These are phyloP conservation scores for Petrocephalus zakoni DNA, from an alignment of 2,113 vertebrate species.

Conservation along the genomic window DNA sequence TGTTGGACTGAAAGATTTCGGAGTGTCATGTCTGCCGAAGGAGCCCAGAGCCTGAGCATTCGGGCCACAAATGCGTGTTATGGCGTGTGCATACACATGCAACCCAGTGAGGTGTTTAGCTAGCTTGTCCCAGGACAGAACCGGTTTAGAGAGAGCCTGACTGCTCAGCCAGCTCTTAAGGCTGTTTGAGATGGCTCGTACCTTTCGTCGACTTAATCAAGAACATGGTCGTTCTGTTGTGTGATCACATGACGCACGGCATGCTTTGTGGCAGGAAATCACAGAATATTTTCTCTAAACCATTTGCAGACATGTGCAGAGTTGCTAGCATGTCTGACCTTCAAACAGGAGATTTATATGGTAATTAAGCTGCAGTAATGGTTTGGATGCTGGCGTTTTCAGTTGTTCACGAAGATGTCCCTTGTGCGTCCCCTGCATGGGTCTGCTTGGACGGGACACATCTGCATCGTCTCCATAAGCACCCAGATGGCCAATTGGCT, in stretches of 20 bases:
- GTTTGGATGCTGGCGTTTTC: not conserved
- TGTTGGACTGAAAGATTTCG: not conserved
- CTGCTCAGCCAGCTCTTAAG: not conserved
- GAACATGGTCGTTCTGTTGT: not conserved
- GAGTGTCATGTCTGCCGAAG: not conserved
- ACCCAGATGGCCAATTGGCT: not conserved
- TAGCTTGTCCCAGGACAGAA: not conserved
- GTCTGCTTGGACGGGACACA: not conserved
- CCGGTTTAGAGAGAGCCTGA: not conserved
- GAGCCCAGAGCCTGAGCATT: not conserved
- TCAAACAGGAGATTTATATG: not conserved
- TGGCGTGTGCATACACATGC: not conserved
- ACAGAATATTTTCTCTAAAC: not conserved
- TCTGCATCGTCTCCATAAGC: not conserved
- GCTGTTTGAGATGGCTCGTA: not conserved
- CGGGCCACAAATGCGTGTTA: not conserved
- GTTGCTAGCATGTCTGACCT: not conserved
- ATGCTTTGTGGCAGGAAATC: not conserved
- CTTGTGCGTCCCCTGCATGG: not conserved
- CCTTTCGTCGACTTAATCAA: not conserved
- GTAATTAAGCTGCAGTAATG: not conserved
- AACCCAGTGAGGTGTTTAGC: not conserved
- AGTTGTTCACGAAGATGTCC: too few species aligned
- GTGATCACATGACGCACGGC: not conserved
- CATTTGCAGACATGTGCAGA: not conserved